Conservation (phyloP, 2,888 invertebrate genomes). For the Ashinkailepas kermadecensis region DNA sequence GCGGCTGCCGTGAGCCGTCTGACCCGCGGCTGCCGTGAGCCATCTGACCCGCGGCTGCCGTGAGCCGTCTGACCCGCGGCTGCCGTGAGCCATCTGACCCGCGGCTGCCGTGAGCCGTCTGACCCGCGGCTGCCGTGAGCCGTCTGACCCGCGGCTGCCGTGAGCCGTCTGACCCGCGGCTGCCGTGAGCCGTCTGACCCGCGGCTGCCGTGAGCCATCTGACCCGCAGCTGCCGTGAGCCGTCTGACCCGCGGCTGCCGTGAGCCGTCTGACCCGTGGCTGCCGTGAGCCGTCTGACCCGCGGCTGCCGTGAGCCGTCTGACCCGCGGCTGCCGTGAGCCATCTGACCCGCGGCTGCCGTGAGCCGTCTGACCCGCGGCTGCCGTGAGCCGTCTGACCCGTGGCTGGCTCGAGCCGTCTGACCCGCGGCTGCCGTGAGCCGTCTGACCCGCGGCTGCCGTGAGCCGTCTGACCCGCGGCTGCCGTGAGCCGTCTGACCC, state of each 20-base stretch:
- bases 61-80: not conserved
- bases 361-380: not conserved
- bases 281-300: conserved; percentile 28
- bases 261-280: not conserved
- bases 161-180: not conserved
- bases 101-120: conserved; percentile 29
- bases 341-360: conserved; percentile 27
- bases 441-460: conserved; percentile 27
- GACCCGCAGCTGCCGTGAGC: too few relatives aligned
- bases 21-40: conserved; percentile 28
- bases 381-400: too few relatives aligned
- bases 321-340: conserved; percentile 28
- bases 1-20: conserved; percentile 29
- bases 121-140: conserved; percentile 28
- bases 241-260: conserved; percentile 27
- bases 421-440: conserved; percentile 28
- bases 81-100: conserved; percentile 28
- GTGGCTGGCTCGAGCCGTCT: too few relatives aligned
- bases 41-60: conserved; percentile 27
- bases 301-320: conserved; percentile 29
- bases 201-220: too few relatives aligned
- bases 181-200: conserved; percentile 28
- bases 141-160: conserved; percentile 27
- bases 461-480: not conserved
- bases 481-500: conserved; percentile 28